These are phyloP conservation scores for Gopherus flavomarginatus DNA, from an alignment of 2,113 vertebrate genomes.

Conservation along the genomic window DNA sequence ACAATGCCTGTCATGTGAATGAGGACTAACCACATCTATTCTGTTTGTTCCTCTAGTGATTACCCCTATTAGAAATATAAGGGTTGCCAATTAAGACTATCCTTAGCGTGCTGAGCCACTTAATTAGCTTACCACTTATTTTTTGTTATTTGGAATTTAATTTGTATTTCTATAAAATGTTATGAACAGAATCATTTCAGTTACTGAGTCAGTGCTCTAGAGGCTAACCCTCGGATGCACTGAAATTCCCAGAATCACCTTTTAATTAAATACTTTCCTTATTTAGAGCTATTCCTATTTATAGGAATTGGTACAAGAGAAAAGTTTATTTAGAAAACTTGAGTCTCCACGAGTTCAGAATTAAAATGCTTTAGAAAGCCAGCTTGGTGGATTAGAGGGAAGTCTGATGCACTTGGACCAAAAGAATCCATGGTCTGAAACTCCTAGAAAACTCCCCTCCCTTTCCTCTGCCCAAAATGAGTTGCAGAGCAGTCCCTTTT, in stretches of 20 bases:
- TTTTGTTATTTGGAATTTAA: constrained; percentile 32
- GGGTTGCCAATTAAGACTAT: constrained; percentile 14
- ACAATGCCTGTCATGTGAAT: background rate
- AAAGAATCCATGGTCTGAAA: background rate
- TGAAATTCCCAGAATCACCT: background rate
- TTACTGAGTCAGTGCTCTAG: background rate
- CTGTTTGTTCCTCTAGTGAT: background rate
- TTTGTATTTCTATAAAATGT: constrained; percentile 54
- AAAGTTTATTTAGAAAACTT: background rate
- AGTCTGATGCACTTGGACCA: background rate
- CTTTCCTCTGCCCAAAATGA: background rate
- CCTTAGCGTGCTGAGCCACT: constrained; percentile 53
- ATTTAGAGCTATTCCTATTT: background rate
- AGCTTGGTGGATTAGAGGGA: background rate
- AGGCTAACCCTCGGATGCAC: accelerated
- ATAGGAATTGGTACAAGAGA: background rate
- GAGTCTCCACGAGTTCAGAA: background rate
- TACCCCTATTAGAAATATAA: background rate
- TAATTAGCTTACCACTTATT: constrained; percentile 9
- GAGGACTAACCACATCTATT: background rate
- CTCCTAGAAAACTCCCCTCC: accelerated
- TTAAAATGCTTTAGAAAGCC: background rate
- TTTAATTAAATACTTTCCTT: background rate
- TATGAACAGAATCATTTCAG: background rate
- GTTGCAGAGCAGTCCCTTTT: background rate